Percentiles rank a stretch among this genome's conserved stretches.
Evolutionary conservation across 2,113 vertebrate species (phyloP).

Genomic region (Tretioscincus oriximinensis): DNA sequence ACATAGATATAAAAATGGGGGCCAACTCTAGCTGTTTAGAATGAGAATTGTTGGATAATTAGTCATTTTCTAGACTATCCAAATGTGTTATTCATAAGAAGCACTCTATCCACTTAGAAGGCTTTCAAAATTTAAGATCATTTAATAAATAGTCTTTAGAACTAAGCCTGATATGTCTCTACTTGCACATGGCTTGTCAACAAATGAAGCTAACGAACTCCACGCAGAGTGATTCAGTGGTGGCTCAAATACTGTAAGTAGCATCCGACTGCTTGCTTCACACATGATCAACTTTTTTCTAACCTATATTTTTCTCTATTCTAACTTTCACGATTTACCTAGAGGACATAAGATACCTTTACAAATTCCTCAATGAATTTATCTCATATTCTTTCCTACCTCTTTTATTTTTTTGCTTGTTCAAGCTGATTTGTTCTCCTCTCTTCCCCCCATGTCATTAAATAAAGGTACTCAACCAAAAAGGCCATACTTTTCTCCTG

Average conservation of each 20-base stretch:
- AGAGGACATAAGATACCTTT: not conserved
- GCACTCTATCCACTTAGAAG: not conserved
- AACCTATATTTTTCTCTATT: not conserved
- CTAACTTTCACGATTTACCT: not conserved
- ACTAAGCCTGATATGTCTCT: not conserved
- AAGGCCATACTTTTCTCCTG: conserved; percentile 37
- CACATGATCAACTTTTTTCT: not conserved
- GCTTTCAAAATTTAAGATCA: not conserved
- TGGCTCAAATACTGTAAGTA: not conserved
- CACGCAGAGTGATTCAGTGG: not conserved
- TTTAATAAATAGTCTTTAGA: conserved; percentile 14
- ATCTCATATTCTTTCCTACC: not conserved
- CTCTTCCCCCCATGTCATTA: conserved; percentile 9
- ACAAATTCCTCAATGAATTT: not conserved
- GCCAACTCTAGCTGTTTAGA: conserved; percentile 20
- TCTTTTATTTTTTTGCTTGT: not conserved
- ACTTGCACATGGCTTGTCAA: not conserved
- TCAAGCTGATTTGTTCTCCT: not conserved
- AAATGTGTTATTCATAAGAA: not conserved
- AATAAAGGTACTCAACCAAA: conserved; percentile 13
- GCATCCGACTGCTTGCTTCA: no score
- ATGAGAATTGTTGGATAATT: conserved; percentile 16
- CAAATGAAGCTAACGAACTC: not conserved
- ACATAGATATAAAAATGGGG: not conserved
- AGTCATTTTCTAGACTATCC: not conserved